Evolutionary conservation across 2,113 vertebrate genomes (phyloP).

Genomic region (Tupaia tana): DNA sequence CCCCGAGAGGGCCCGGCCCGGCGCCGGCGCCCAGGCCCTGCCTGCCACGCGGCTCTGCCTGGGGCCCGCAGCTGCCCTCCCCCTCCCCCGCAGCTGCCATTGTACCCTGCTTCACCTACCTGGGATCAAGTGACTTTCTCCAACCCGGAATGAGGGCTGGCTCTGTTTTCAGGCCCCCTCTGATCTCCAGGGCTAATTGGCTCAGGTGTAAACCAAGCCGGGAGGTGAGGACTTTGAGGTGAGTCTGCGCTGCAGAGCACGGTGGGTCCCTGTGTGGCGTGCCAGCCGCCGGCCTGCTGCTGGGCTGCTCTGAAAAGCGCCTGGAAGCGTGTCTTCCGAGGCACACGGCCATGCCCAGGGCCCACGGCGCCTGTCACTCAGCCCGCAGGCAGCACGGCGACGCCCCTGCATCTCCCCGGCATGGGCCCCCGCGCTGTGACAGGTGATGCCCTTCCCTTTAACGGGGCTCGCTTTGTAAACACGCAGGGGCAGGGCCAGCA

Average conservation of each 20-base stretch:
- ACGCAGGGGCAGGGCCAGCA: constrained; percentile 69
- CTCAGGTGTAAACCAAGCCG: constrained; percentile 96
- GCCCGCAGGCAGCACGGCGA: constrained; percentile 88
- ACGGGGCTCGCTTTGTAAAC: constrained; percentile 81
- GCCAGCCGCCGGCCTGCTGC: constrained; percentile 87
- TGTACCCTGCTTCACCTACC: constrained; percentile 89
- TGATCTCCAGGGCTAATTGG: constrained; percentile 96
- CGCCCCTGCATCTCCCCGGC: constrained; percentile 85
- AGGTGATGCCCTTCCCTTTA: constrained; percentile 84
- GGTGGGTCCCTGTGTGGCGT: constrained; percentile 83
- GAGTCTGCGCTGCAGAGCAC: constrained; percentile 73
- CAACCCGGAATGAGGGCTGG: constrained; percentile 85
- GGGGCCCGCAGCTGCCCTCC: constrained; percentile 12
- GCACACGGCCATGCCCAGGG: constrained; percentile 86
- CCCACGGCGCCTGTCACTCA: constrained; percentile 89
- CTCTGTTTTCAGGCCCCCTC: constrained; percentile 89
- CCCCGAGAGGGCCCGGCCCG: constrained; percentile 86
- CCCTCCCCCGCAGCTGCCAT: constrained; percentile 77
- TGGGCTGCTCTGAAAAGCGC: constrained; percentile 85
- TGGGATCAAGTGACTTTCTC: constrained; percentile 91
- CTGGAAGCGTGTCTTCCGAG: constrained; percentile 88
- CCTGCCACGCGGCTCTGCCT: too few species aligned
- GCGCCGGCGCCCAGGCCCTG: constrained; percentile 81
- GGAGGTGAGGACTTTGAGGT: constrained; percentile 93
- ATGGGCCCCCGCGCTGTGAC: constrained; percentile 85